Base-by-base conservation (phyloP, 2,797 vertebrate genomes). In the Molossus molossus region DNA sequence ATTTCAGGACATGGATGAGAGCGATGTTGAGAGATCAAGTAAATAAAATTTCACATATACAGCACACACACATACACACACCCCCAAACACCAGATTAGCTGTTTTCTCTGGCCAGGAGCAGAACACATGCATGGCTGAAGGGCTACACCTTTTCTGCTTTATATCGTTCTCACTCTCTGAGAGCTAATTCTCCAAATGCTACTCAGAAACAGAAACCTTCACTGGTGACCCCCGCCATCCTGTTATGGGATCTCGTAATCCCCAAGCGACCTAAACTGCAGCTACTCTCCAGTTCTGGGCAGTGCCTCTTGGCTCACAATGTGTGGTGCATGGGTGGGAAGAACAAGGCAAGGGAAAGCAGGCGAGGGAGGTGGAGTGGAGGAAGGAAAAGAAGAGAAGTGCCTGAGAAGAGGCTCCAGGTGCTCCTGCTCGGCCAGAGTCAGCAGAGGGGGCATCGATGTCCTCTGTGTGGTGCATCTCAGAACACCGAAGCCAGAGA, bases 1-100 rank as follows among this genome's bases (percentile, higher is more conserved):
- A 88, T 67, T 77, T 67, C 11, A 80, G 18, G 33, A 3, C n/a
- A 29, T 91, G 29, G 21, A 67, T 75, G 67, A 87, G 13, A 95
- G 75, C 29, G 65, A 83, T 50, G 21, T 57, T 37, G 65, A 89
- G 29, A 92, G 64, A 91, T 69, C 57, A 86, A 81, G 40, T 29
- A 69, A 73, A 33, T 92, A 53, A 89, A 64, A 57, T 79, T 33
- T 72, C 67, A 96, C 4, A 12, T 14, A 55, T 73, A 73, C n/a
- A 55, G 6, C 3, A 17, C 8, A 20, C 13, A 17, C 13, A 10
- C 3, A 20, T 29, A 1, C 6, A 15, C 9, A 7, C 12, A 6
- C 83, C 23, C 23, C 37, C 40, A 37, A 17, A 20, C 11, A 8
- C 3, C 11, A 50, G 67, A 62, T 58, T 45, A 70, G 29, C 57